A percentile compares a stretch with the other conserved stretches of the same genome.
Evolutionary conservation across 2,113 vertebrate genomes (phyloP).

Genomic region (Apeltes quadracus): DNA sequence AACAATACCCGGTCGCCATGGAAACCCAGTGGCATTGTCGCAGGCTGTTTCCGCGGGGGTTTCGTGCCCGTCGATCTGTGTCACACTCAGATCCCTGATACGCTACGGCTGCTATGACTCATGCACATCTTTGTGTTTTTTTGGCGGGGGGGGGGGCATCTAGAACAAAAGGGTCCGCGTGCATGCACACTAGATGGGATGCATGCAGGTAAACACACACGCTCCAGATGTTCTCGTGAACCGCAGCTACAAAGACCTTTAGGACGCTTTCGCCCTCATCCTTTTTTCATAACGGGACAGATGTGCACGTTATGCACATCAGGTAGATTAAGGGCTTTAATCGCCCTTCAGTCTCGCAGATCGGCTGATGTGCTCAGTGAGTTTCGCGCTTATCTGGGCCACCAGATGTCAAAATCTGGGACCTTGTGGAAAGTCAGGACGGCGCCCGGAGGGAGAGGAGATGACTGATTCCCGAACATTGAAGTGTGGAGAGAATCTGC

Average conservation of each 20-base stretch:
- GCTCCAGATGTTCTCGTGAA: neutral
- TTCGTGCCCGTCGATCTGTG: constrained; percentile 49
- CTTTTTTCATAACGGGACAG: constrained; percentile 25
- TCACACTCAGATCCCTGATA: constrained; percentile 62
- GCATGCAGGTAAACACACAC: neutral
- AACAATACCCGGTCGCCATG: constrained; percentile 64
- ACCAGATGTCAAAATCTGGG: constrained; percentile 70
- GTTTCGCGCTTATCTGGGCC: constrained; percentile 74
- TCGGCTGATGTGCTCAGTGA: constrained; percentile 64
- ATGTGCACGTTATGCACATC: constrained; percentile 49
- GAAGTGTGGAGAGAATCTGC: constrained; percentile 19
- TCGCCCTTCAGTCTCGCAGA: constrained; percentile 54
- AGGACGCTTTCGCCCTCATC: constrained; percentile 9
- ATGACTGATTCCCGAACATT: constrained; percentile 47
- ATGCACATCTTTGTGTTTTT: constrained; percentile 49
- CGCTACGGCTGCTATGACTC: constrained; percentile 67
- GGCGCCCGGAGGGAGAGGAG: constrained; percentile 22
- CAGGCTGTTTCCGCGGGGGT: constrained; percentile 55
- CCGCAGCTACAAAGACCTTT: neutral
- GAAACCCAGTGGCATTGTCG: constrained; percentile 65
- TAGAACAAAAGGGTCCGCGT: constrained; percentile 43
- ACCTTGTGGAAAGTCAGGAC: constrained; percentile 37
- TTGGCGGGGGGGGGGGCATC: constrained; percentile 22
- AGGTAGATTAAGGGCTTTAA: constrained; percentile 71
- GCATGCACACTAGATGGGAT: neutral